Percentiles rank a stretch among this genome's conserved stretches.
Evolutionary conservation across 1,140 invertebrate species (phyloP).

Genomic region (Drosophila melanica): DNA sequence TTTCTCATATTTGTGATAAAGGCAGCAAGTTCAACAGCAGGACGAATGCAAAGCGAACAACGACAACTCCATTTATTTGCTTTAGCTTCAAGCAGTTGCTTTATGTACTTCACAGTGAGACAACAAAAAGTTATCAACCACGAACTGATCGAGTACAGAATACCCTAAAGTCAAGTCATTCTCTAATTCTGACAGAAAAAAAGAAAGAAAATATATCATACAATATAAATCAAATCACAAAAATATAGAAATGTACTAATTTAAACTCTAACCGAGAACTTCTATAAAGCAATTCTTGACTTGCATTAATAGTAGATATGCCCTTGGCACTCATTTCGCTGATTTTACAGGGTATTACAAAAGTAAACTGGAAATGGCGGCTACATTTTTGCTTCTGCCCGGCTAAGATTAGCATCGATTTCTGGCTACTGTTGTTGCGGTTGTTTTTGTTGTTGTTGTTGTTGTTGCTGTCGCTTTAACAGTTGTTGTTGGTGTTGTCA

Average conservation of each 20-base stretch:
- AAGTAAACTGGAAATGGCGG: conserved; percentile 48
- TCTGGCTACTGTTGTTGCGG: conserved; percentile 71
- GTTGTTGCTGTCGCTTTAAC: conserved; percentile 22
- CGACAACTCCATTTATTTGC: conserved; percentile 69
- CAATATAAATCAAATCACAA: no score
- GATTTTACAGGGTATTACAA: conserved; percentile 44
- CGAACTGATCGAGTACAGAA: not conserved
- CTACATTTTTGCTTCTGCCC: conserved; percentile 55
- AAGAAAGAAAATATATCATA: no score
- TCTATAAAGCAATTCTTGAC: no score
- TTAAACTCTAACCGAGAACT: no score
- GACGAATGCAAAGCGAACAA: conserved; percentile 58
- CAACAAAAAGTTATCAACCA: conserved; percentile 2
- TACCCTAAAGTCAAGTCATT: conserved; percentile 3
- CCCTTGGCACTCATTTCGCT: not conserved
- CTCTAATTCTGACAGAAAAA: no score
- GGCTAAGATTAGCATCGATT: conserved; percentile 76
- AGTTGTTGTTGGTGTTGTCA: conserved; percentile 61
- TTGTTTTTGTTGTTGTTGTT: conserved; percentile 42
- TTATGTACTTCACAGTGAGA: conserved; percentile 51
- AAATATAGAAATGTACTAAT: no score
- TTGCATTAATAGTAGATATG: not conserved
- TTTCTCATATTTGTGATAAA: conserved; percentile 43
- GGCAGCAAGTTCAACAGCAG: conserved; percentile 39
- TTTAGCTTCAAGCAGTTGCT: conserved; percentile 47